Evolutionary conservation across 2,888 invertebrate species (phyloP).

Genomic region (Torymus auratus): DNA sequence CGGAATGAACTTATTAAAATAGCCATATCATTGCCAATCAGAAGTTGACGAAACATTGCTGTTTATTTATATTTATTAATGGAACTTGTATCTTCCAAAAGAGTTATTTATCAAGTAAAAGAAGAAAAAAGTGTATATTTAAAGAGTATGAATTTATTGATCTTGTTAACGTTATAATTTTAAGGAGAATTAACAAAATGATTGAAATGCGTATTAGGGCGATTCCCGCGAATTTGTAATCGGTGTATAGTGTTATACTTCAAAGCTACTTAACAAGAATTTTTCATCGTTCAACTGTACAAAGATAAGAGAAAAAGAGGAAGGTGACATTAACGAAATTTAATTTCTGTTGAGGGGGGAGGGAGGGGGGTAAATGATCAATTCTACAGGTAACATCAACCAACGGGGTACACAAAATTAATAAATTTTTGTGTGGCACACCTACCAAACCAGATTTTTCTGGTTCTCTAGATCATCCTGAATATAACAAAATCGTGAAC

Average conservation of each 20-base stretch:
- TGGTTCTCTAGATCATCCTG: too few species aligned
- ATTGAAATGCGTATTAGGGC: constrained; percentile 8
- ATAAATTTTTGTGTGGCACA: too few species aligned
- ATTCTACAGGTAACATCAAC: too few species aligned
- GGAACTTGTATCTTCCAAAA: constrained; percentile 35
- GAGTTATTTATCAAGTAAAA: constrained; percentile 33
- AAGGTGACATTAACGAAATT: constrained; percentile 33
- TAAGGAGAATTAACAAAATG: constrained; percentile 11
- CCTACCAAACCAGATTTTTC: too few species aligned
- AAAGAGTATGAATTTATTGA: constrained; percentile 26
- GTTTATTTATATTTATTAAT: constrained; percentile 33
- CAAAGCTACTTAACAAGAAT: constrained; percentile 31
- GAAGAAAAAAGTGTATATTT: neutral
- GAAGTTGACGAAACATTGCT: constrained; percentile 9
- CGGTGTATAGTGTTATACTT: constrained; percentile 40
- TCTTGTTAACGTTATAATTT: constrained; percentile 32
- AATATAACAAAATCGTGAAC: too few species aligned
- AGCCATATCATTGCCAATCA: constrained; percentile 39
- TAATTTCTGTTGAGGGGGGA: neutral
- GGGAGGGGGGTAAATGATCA: too few species aligned
- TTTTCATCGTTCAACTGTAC: constrained; percentile 48
- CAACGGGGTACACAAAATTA: too few species aligned
- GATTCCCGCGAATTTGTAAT: constrained; percentile 23
- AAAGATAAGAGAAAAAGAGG: constrained; percentile 11
- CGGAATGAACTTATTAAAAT: constrained; percentile 7